phyloP scores from a whole-genome alignment of 2,797 vertebrate genomes.

The Hippocampus kuda region DNA sequence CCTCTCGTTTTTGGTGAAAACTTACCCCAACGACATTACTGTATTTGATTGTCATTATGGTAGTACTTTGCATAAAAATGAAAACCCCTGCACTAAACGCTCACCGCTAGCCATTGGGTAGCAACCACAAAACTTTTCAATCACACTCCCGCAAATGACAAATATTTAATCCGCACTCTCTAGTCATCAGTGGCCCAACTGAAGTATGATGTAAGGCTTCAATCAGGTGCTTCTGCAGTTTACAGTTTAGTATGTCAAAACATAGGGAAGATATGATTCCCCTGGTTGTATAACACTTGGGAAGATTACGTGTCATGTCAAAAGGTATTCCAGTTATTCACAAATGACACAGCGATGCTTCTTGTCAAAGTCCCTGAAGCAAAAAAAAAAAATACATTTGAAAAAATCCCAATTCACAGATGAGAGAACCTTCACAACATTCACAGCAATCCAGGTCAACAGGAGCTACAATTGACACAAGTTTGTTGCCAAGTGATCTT shows the following conservation, averaged over 20 bases:
- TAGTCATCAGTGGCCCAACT: neutral
- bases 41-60: too few species aligned
- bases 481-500: constrained; percentile 3
- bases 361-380: neutral
- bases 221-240: neutral
- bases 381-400: too few species aligned
- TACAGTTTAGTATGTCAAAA: neutral
- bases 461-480: neutral
- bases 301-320: neutral
- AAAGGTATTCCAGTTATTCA: constrained; percentile 1
- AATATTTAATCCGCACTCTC: neutral
- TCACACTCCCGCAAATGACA: neutral
- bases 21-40: too few species aligned
- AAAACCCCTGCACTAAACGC: too few species aligned
- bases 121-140: too few species aligned
- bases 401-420: neutral
- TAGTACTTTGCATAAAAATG: too few species aligned
- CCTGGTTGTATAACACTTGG: neutral
- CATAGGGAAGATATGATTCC: neutral
- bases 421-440: neutral
- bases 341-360: neutral
- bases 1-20: too few species aligned
- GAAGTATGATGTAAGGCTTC: neutral
- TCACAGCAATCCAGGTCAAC: neutral
- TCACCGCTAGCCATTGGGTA: too few species aligned